Conservation (phyloP, 2,113 vertebrate species). For the Prunella fulvescens region DNA sequence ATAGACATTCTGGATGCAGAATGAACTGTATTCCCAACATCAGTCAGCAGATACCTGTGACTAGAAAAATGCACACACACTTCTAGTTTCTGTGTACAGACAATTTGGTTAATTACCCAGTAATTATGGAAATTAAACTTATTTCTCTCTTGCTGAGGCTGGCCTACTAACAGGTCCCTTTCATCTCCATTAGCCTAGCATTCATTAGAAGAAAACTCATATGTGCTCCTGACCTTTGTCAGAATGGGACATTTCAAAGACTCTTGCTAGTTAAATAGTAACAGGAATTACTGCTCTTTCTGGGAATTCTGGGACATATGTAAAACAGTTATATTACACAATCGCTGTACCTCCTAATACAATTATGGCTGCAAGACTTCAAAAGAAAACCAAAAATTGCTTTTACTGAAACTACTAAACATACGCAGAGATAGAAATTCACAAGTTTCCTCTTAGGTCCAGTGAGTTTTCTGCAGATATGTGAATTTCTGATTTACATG, state of each 20-base stretch:
- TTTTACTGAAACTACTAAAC: not conserved
- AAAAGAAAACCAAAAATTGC: not conserved
- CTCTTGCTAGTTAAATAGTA: conserved; percentile 32
- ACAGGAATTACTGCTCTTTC: conserved; percentile 3
- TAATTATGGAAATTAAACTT: conserved; percentile 8
- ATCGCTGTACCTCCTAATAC: not conserved
- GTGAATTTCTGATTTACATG: not conserved
- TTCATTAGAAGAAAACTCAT: not conserved
- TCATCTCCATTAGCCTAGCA: not conserved
- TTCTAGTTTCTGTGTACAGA: not conserved
- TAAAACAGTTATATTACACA: not conserved
- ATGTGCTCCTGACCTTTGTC: conserved; percentile 20
- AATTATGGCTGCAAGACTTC: not conserved
- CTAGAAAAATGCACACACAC: not conserved
- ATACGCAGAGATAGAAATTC: not conserved
- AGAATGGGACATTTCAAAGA: not conserved
- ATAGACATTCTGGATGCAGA: rapidly evolving
- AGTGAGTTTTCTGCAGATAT: not conserved
- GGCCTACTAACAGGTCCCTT: not conserved
- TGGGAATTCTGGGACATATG: not conserved
- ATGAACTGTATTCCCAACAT: not conserved
- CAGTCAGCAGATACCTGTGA: not conserved
- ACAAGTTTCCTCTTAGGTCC: not conserved
- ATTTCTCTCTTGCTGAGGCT: not conserved
- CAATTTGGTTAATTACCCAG: conserved; percentile 5